A percentile compares a stretch with the other conserved stretches of the same genome.
Conservation (phyloP, 2,113 vertebrate species). For the Chloropsis hardwickii region DNA sequence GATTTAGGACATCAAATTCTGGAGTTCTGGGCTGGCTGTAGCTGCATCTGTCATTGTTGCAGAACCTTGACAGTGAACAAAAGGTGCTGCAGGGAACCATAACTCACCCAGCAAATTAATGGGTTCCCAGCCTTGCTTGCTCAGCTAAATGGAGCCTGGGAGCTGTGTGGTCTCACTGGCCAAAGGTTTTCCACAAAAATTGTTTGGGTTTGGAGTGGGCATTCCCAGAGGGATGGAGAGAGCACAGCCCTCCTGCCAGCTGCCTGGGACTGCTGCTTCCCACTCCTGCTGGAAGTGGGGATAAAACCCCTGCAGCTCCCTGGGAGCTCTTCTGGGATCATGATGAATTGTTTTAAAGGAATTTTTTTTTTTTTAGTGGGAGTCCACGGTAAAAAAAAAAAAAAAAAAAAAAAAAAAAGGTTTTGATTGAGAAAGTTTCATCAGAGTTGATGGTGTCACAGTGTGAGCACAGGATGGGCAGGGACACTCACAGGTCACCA, state of each 20-base stretch:
- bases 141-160: conserved; percentile 8
- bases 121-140: conserved; percentile 16
- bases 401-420: background rate
- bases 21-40: conserved; percentile 33
- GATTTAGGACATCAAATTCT: conserved; percentile 22
- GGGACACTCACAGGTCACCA: background rate
- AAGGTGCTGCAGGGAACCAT: conserved; percentile 58
- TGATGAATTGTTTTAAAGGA: background rate
- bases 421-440: background rate
- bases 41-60: conserved; percentile 59
- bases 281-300: background rate
- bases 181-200: background rate
- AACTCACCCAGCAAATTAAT: conserved; percentile 58
- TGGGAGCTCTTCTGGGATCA: background rate
- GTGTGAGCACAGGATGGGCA: background rate
- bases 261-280: background rate
- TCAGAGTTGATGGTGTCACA: background rate
- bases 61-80: conserved; percentile 57
- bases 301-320: background rate
- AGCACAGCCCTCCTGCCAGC: background rate
- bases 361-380: rapidly evolving
- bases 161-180: background rate
- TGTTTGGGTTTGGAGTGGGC: background rate
- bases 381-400: no score
- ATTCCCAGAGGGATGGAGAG: background rate